phyloP scores from a whole-genome alignment of 2,888 invertebrate species.

The Siphonodentalium dalli region DNA sequence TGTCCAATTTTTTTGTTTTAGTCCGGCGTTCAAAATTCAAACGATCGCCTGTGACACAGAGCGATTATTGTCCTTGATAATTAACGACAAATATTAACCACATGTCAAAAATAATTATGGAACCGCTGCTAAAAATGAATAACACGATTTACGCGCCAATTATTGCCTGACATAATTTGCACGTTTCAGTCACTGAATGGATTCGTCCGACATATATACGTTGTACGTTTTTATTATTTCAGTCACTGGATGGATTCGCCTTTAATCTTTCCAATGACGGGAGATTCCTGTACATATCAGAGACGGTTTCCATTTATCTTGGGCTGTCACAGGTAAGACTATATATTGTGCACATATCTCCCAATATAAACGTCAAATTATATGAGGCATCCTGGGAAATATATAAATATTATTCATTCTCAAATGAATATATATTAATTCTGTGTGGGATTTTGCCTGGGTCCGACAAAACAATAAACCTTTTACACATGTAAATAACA shows the following conservation, averaged over 20 bases:
- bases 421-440: not conserved
- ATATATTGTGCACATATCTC: no score
- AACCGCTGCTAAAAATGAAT: no score
- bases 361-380: not conserved
- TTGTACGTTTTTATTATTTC: conserved; percentile 36
- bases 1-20: no score
- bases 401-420: not conserved
- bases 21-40: no score
- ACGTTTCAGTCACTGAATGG: no score
- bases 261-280: conserved; percentile 95
- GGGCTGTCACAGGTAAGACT: conserved; percentile 98
- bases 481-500: not conserved
- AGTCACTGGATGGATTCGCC: conserved; percentile 97
- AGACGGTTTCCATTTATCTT: conserved; percentile 99
- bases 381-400: not conserved
- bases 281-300: conserved; percentile 98
- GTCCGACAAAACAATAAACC: not conserved
- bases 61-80: no score
- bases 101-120: no score
- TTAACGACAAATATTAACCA: no score
- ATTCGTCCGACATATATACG: no score
- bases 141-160: no score
- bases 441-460: not conserved
- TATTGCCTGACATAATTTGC: no score
- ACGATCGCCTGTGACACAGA: no score